These are phyloP conservation scores for Cantharis rustica DNA, from an alignment of 2,888 invertebrate genomes.

Conservation along the genomic window DNA sequence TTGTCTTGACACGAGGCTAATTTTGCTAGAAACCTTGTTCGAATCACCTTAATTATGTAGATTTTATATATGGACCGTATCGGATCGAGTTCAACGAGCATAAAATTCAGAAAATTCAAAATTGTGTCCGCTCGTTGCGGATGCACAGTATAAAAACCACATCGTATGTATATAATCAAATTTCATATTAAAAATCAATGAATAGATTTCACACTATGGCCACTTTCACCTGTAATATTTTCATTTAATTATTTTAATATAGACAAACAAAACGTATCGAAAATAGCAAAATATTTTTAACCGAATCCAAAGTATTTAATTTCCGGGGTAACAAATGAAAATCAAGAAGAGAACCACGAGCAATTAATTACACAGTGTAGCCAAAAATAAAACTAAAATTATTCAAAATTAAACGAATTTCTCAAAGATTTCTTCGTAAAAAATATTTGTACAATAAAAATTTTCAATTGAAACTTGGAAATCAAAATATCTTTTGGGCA, in stretches of 20 bases:
- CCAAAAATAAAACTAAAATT: neutral
- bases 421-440: too few relatives aligned
- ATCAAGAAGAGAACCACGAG: too few relatives aligned
- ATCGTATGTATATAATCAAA: neutral
- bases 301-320: neutral
- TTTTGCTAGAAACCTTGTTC: neutral
- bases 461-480: neutral
- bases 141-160: neutral
- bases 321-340: neutral
- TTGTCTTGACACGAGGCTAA: neutral
- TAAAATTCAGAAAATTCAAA: neutral
- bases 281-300: neutral
- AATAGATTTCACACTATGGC: neutral
- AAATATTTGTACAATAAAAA: neutral
- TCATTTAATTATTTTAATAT: neutral
- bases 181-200: neutral
- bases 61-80: neutral
- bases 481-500: too few relatives aligned
- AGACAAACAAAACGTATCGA: too few relatives aligned
- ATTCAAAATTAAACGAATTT: neutral
- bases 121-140: neutral
- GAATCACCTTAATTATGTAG: neutral
- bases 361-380: too few relatives aligned
- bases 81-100: neutral
- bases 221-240: neutral